phyloP scores from a whole-genome alignment of 2,888 invertebrate genomes.

The Pandemis heparana region DNA sequence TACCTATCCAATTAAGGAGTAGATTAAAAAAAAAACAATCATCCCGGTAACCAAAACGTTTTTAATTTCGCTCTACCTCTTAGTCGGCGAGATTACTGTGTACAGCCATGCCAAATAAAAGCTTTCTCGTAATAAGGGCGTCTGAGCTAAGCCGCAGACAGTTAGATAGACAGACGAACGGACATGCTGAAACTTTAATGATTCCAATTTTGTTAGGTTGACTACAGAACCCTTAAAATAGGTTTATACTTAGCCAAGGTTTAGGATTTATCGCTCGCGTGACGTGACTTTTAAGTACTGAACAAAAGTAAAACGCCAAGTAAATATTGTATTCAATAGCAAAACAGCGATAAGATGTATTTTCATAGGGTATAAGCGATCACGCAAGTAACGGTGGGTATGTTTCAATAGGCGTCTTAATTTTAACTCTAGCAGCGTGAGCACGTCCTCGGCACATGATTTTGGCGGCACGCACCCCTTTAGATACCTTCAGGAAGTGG shows the following conservation, averaged over 20 bases:
- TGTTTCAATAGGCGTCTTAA: conserved; percentile 21
- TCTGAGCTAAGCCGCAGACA: no score
- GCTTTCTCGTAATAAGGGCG: no score
- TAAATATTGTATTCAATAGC: conserved; percentile 20
- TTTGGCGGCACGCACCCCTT: neutral
- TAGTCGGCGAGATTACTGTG: no score
- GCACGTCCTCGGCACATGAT: neutral
- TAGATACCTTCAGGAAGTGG: neutral
- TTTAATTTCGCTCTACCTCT: no score
- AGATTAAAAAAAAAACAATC: no score
- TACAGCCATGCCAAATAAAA: no score
- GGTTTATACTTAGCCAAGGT: neutral
- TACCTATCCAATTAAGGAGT: no score
- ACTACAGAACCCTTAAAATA: neutral
- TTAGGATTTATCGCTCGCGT: conserved; percentile 24
- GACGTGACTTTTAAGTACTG: conserved; percentile 20
- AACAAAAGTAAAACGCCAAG: conserved; percentile 26
- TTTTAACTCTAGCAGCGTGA: conserved; percentile 11
- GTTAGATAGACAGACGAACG: no score
- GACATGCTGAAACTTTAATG: no score
- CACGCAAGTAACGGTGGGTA: conserved; percentile 43
- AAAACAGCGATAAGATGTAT: conserved; percentile 33
- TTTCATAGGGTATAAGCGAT: conserved; percentile 38
- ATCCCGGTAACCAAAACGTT: no score
- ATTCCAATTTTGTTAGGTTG: no score